Conservation (phyloP, 1,140 invertebrate species). For the Zeugodacus cucurbitae region DNA sequence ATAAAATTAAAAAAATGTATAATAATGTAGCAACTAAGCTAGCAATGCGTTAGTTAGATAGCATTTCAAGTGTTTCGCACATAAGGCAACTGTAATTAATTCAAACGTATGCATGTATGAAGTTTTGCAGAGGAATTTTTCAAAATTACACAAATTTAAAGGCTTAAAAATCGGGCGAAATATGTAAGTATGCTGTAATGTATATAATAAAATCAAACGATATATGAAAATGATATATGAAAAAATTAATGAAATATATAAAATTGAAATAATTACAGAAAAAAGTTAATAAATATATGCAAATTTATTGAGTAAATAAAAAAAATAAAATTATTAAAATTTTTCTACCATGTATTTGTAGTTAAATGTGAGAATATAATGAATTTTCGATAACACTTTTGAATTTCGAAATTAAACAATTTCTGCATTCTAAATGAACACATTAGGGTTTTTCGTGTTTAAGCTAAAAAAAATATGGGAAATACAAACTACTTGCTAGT, state of each 20-base stretch:
- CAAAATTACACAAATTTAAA: not conserved
- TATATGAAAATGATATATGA: not conserved
- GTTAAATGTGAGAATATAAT: not conserved
- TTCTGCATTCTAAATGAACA: too few species aligned
- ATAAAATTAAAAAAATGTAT: not conserved
- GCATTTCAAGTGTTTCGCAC: not conserved
- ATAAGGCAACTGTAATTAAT: not conserved
- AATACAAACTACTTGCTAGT: too few species aligned
- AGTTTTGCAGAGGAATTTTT: not conserved
- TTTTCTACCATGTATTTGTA: slow-evolving; percentile 25
- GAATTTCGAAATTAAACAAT: not conserved
- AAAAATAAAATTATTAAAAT: not conserved
- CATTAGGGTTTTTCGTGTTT: too few species aligned
- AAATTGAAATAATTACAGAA: not conserved
- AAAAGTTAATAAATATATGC: not conserved
- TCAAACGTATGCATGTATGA: not conserved
- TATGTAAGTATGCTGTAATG: not conserved
- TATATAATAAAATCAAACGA: not conserved
- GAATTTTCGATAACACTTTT: not conserved
- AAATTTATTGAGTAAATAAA: not conserved
- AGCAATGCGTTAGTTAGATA: not conserved
- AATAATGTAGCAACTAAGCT: not conserved
- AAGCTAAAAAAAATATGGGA: too few species aligned
- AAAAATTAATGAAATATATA: not conserved
- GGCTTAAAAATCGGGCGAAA: not conserved